Conservation (phyloP, 2,113 vertebrate genomes). For the Calyptommatus sinebrachiatus region DNA sequence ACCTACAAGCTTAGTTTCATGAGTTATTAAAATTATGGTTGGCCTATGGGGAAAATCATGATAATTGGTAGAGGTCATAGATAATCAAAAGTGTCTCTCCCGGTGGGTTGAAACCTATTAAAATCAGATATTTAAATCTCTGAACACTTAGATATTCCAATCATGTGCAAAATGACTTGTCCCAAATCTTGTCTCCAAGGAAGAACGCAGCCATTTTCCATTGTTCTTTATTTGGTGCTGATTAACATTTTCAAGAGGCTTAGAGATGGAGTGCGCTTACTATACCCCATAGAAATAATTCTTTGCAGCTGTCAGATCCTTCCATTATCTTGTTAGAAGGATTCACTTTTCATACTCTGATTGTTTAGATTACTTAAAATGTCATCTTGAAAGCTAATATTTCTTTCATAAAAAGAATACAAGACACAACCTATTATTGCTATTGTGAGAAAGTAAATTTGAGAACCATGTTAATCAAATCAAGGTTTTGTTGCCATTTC, state of each 20-base stretch:
- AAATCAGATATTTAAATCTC: constrained; percentile 87
- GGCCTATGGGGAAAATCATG: constrained; percentile 78
- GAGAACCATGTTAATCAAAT: constrained; percentile 36
- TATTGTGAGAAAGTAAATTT: constrained; percentile 32
- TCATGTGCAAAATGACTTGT: constrained; percentile 67
- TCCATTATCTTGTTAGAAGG: constrained; percentile 57
- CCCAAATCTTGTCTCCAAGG: constrained; percentile 67
- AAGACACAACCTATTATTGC: constrained; percentile 38
- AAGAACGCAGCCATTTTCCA: constrained; percentile 62
- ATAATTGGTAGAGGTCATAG: constrained; percentile 88
- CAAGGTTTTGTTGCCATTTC: constrained; percentile 36
- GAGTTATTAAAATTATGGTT: constrained; percentile 85
- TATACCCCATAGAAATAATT: constrained; percentile 58
- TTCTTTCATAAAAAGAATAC: constrained; percentile 16
- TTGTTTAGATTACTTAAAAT: constrained; percentile 53
- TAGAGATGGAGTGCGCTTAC: constrained; percentile 41
- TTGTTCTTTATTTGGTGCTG: constrained; percentile 72
- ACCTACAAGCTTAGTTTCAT: constrained; percentile 84
- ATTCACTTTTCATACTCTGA: constrained; percentile 53
- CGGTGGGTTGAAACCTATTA: constrained; percentile 83
- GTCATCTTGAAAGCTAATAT: constrained; percentile 46
- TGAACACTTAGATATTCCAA: constrained; percentile 69
- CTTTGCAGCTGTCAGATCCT: constrained; percentile 50
- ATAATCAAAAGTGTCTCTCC: constrained; percentile 86
- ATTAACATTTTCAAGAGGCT: constrained; percentile 71